Percentiles rank a stretch among this genome's conserved stretches.
Evolutionary conservation across 2,888 invertebrate species (phyloP).

Genomic region (Eretmocerus hayati): DNA sequence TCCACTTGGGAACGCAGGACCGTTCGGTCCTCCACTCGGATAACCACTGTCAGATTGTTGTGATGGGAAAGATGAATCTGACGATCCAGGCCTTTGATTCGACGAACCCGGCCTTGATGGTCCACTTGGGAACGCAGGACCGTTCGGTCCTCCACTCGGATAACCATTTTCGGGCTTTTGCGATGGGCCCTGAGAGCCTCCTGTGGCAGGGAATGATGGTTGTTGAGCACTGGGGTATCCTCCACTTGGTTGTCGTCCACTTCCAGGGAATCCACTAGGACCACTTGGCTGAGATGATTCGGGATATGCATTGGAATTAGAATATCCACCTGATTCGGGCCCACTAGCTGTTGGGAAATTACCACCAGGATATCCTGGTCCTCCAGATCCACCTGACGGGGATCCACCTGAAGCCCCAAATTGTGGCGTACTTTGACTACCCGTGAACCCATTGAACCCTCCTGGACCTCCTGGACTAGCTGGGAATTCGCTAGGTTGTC

Average conservation of each 20-base stretch:
- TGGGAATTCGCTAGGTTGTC: slow-evolving; percentile 25
- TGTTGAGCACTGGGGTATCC: slow-evolving; percentile 30
- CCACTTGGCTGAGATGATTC: slow-evolving; percentile 28
- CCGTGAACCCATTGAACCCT: slow-evolving; percentile 15
- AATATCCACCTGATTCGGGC: slow-evolving; percentile 31
- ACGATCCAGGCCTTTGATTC: slow-evolving; percentile 46
- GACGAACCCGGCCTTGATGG: slow-evolving; percentile 52
- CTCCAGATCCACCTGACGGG: slow-evolving; percentile 24
- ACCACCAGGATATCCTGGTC: slow-evolving; percentile 22
- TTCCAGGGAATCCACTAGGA: slow-evolving; percentile 31
- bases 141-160: slow-evolving; percentile 50
- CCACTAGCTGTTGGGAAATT: slow-evolving; percentile 18
- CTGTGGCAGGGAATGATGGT: slow-evolving; percentile 21
- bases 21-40: too few species aligned
- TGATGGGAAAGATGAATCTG: slow-evolving; percentile 46
- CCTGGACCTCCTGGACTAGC: slow-evolving; percentile 26
- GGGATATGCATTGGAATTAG: slow-evolving; percentile 25
- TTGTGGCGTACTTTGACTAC: slow-evolving; percentile 24
- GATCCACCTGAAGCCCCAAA: slow-evolving; percentile 15
- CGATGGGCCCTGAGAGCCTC: slow-evolving; percentile 14
- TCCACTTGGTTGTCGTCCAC: slow-evolving; percentile 26
- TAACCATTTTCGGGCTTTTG: slow-evolving; percentile 44
- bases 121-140: slow-evolving; percentile 47
- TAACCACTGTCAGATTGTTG: slow-evolving; percentile 28
- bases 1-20: too few species aligned